These are phyloP conservation scores for Osmerus eperlanus DNA, from an alignment of 2,113 vertebrate species.

Conservation along the genomic window DNA sequence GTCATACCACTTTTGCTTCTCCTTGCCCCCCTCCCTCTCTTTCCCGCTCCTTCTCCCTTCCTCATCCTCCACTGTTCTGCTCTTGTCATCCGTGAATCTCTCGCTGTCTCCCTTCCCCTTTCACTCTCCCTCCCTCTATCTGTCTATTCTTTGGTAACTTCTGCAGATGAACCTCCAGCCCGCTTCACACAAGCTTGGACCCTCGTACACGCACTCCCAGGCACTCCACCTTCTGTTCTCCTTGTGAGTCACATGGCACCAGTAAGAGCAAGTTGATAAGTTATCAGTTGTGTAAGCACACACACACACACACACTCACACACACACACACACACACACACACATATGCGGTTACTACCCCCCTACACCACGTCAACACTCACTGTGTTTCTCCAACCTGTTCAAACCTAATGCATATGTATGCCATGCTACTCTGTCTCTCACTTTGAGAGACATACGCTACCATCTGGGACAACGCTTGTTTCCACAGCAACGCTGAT, in stretches of 20 bases:
- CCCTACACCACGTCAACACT: not conserved
- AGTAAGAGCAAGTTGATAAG: slow-evolving; percentile 26
- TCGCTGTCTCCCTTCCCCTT: not conserved
- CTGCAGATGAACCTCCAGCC: not conserved
- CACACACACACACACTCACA: not conserved
- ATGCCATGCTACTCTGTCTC: slow-evolving; percentile 4
- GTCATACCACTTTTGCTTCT: too few relatives aligned
- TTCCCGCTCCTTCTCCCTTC: not conserved
- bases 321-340: not conserved
- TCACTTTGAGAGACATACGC: not conserved
- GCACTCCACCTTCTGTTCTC: slow-evolving; percentile 40
- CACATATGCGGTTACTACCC: not conserved
- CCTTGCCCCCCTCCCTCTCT: not conserved
- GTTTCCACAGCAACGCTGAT: slow-evolving; percentile 29
- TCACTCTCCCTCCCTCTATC: slow-evolving; percentile 6
- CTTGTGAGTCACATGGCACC: slow-evolving; percentile 39
- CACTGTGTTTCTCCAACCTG: too few relatives aligned
- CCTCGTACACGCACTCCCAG: slow-evolving; percentile 4
- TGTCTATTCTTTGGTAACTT: not conserved
- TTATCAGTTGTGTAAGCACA: slow-evolving; percentile 18
- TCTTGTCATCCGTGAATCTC: not conserved
- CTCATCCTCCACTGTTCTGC: not conserved
- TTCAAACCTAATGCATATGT: not conserved
- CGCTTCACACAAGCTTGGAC: not conserved
- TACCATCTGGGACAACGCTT: not conserved